Conservation (phyloP, 1,140 invertebrate species). For the Diabrotica undecimpunctata region DNA sequence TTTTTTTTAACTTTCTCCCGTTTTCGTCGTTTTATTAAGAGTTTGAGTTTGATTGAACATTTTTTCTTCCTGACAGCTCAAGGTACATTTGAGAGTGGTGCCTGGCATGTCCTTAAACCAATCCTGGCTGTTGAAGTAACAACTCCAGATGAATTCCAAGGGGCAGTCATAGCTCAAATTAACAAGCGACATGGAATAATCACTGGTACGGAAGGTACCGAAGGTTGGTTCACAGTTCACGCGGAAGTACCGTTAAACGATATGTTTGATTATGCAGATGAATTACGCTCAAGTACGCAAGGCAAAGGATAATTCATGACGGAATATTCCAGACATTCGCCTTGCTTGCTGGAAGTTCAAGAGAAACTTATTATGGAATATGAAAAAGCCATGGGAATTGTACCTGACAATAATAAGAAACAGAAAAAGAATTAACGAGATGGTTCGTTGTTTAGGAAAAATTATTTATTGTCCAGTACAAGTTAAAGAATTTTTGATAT, state of each 20-base stretch:
- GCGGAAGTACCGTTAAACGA: constrained; percentile 95
- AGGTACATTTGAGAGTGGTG: constrained; percentile 75
- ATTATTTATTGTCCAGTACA: not conserved
- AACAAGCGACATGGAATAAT: constrained; percentile 86
- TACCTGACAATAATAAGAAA: constrained; percentile 63
- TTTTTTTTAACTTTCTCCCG: no score
- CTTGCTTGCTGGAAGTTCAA: constrained; percentile 74
- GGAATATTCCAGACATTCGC: constrained; percentile 94
- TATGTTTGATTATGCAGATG: constrained; percentile 98
- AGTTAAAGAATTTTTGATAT: no score
- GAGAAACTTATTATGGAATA: constrained; percentile 73
- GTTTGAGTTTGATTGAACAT: no score
- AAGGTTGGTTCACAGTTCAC: constrained; percentile 83
- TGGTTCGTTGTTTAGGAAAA: not conserved
- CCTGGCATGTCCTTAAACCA: constrained; percentile 92
- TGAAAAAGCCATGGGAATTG: constrained; percentile 62
- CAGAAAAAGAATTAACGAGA: constrained; percentile 60
- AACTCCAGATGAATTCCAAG: constrained; percentile 83
- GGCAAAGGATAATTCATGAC: constrained; percentile 99
- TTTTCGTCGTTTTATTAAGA: no score
- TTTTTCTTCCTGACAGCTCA: no score
- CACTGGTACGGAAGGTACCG: constrained; percentile 73
- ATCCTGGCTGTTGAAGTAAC: constrained; percentile 95
- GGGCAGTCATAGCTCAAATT: constrained; percentile 74
- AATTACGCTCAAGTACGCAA: constrained; percentile 89